Percentiles rank a stretch among this genome's conserved stretches.
Conservation (phyloP, 2,113 vertebrate species). For the Vicugna pacos region DNA sequence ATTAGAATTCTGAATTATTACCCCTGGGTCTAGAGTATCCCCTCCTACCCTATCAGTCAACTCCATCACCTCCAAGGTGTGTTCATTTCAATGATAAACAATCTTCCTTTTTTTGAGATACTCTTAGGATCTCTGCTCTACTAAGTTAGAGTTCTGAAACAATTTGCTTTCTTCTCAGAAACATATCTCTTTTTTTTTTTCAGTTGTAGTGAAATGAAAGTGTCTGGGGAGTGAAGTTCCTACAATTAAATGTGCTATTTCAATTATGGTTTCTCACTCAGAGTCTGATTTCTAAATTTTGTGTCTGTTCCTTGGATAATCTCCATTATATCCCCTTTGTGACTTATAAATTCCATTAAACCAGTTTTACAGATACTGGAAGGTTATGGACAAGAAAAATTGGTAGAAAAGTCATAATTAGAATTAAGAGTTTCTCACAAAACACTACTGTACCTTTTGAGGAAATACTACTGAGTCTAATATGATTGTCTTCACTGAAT, state of each 20-base stretch:
- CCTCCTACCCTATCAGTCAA: not conserved
- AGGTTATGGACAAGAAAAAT: not conserved
- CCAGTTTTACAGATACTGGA: slow-evolving; percentile 13
- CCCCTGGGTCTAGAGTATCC: not conserved
- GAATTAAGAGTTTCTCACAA: not conserved
- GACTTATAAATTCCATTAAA: not conserved
- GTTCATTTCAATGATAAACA: not conserved
- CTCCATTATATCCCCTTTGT: not conserved
- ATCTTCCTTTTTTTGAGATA: not conserved
- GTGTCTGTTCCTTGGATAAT: not conserved
- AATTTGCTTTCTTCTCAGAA: not conserved
- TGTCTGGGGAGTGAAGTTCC: not conserved
- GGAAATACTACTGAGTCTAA: not conserved
- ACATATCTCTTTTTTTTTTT: not conserved
- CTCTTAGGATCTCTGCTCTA: not conserved
- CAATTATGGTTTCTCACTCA: not conserved
- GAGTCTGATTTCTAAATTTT: not conserved
- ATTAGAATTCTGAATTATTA: not conserved
- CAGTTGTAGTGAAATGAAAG: not conserved
- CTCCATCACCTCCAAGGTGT: not conserved
- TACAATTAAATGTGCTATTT: not conserved
- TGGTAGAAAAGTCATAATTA: not conserved
- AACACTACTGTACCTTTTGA: not conserved
- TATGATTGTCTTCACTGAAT: not conserved
- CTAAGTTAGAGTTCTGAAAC: not conserved